phyloP scores from a whole-genome alignment of 2,797 vertebrate species.

The Myotis pilosus region DNA sequence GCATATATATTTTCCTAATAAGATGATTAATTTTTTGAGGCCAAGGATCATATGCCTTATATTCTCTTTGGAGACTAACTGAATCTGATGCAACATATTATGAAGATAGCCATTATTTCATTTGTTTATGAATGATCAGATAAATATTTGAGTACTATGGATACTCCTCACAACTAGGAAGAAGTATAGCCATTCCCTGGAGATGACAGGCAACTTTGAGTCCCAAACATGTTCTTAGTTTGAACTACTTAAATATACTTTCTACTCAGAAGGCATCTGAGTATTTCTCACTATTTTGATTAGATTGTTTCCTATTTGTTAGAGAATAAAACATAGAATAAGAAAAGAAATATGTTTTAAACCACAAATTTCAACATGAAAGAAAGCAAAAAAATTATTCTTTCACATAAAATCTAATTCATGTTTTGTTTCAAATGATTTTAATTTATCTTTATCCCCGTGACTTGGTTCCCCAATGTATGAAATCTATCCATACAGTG shows the following conservation, averaged over 20 bases:
- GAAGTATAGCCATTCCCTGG: neutral
- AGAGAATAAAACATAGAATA: conserved; percentile 5
- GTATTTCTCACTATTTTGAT: neutral
- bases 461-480: conserved; percentile 53
- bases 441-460: conserved; percentile 70
- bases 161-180: neutral
- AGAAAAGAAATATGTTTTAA: neutral
- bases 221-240: neutral
- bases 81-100: neutral
- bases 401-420: conserved; percentile 54
- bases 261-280: neutral
- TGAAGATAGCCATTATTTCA: neutral
- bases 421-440: conserved; percentile 58
- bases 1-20: neutral
- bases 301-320: neutral
- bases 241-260: conserved; percentile 14
- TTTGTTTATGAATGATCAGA: neutral
- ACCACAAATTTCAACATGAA: conserved; percentile 4
- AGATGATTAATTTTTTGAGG: neutral
- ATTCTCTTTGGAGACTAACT: neutral
- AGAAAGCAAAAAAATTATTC: neutral
- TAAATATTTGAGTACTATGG: neutral
- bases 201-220: neutral
- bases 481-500: conserved; percentile 63
- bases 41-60: neutral